Conservation (phyloP, 2,113 vertebrate genomes). For the Pachypanchax playfairii region DNA sequence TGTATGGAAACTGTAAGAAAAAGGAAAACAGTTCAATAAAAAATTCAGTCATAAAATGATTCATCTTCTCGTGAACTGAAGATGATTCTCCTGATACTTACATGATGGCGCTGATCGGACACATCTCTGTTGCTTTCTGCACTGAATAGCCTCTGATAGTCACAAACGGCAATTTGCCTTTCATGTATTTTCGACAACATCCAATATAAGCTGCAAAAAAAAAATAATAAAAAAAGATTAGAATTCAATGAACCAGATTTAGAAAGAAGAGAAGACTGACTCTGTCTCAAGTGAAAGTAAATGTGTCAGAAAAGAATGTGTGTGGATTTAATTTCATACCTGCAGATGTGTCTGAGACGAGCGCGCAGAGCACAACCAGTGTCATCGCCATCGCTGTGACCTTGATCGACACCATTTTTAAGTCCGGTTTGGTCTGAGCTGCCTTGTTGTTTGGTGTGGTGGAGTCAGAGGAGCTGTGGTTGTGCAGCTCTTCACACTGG, state of each 20-base stretch:
- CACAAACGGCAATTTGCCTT: fast-evolving
- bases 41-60: not conserved
- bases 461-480: slow-evolving; percentile 23
- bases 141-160: slow-evolving; percentile 62
- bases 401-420: slow-evolving; percentile 62
- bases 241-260: too few relatives aligned
- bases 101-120: slow-evolving; percentile 71
- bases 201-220: slow-evolving; percentile 1
- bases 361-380: slow-evolving; percentile 38
- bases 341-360: slow-evolving; percentile 30
- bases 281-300: not conserved
- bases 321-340: slow-evolving; percentile 53
- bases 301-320: not conserved
- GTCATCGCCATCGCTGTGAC: slow-evolving; percentile 20
- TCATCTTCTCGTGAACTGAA: not conserved
- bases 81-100: slow-evolving; percentile 29
- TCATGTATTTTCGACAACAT: slow-evolving; percentile 66
- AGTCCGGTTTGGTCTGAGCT: slow-evolving; percentile 27
- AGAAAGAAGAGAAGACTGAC: not conserved
- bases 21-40: not conserved
- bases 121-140: slow-evolving; percentile 46
- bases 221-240: not conserved
- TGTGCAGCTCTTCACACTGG: not conserved
- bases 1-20: slow-evolving; percentile 68
- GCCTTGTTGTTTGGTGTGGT: slow-evolving; percentile 9